A percentile compares a stretch with the other conserved stretches of the same genome.
These are phyloP conservation scores for Perca schrenkii DNA, from an alignment of 2,113 vertebrate genomes.

Conservation along the genomic window DNA sequence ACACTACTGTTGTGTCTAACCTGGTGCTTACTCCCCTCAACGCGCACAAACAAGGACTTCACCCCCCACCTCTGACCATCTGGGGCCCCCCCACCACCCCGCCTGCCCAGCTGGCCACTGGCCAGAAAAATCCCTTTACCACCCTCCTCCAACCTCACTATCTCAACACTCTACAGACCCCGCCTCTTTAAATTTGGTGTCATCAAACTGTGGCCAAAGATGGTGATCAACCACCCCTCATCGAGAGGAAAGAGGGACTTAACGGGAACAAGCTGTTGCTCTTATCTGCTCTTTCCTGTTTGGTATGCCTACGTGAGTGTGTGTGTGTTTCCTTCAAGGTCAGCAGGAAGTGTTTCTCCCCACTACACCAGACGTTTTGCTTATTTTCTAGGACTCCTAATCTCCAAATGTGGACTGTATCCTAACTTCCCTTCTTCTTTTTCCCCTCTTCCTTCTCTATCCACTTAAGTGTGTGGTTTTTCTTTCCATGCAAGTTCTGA, in stretches of 20 bases:
- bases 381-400: slow-evolving; percentile 43
- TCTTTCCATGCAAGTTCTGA: slow-evolving; percentile 12
- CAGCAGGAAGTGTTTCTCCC: slow-evolving; percentile 58
- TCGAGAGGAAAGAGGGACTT: slow-evolving; percentile 54
- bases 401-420: slow-evolving; percentile 23
- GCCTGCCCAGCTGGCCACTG: slow-evolving; percentile 60
- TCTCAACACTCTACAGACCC: slow-evolving; percentile 18
- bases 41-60: slow-evolving; percentile 78
- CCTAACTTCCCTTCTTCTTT: slow-evolving; percentile 32
- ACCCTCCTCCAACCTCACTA: slow-evolving; percentile 12
- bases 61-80: slow-evolving; percentile 78
- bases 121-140: slow-evolving; percentile 42
- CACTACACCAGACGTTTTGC: slow-evolving; percentile 23
- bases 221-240: slow-evolving; percentile 41
- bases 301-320: slow-evolving; percentile 23
- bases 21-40: slow-evolving; percentile 73
- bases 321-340: slow-evolving; percentile 58
- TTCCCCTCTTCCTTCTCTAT: not conserved
- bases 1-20: slow-evolving; percentile 81
- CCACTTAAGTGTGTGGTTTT: slow-evolving; percentile 13
- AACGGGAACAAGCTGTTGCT: slow-evolving; percentile 47
- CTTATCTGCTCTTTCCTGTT: slow-evolving; percentile 70
- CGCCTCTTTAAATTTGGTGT: slow-evolving; percentile 41
- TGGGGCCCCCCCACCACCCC: slow-evolving; percentile 68
- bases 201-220: slow-evolving; percentile 40